A percentile compares a stretch with the other conserved stretches of the same genome.
Conservation (phyloP, 2,888 invertebrate genomes). For the Cosmopolites sordidus region DNA sequence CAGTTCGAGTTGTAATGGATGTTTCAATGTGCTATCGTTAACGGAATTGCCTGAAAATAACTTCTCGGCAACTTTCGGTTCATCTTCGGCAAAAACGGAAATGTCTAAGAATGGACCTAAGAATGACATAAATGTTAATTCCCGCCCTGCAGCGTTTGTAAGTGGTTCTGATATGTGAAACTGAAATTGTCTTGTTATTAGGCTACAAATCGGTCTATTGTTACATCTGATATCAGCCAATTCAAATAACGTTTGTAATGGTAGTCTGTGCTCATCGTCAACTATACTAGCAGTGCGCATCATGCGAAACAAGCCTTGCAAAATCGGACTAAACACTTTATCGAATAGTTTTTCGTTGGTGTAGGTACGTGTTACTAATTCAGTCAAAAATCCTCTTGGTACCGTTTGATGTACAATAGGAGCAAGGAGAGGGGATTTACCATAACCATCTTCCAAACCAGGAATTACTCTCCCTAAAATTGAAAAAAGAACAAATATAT, state of each 20-base stretch:
- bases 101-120: constrained; percentile 90
- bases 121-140: constrained; percentile 78
- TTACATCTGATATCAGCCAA: constrained; percentile 74
- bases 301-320: constrained; percentile 65
- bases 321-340: constrained; percentile 61
- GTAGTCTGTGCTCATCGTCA: constrained; percentile 61
- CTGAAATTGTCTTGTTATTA: constrained; percentile 58
- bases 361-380: constrained; percentile 50
- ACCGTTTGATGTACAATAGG: constrained; percentile 67
- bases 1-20: constrained; percentile 72
- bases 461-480: constrained; percentile 8
- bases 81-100: constrained; percentile 91
- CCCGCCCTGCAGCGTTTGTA: constrained; percentile 71
- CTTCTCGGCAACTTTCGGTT: constrained; percentile 56
- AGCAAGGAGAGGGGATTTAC: constrained; percentile 61
- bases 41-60: constrained; percentile 55
- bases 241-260: constrained; percentile 61
- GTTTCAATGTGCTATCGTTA: constrained; percentile 62
- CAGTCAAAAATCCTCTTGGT: constrained; percentile 70
- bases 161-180: constrained; percentile 47
- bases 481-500: too few species aligned
- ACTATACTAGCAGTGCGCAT: constrained; percentile 68
- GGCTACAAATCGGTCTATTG: constrained; percentile 69
- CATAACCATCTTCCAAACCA: constrained; percentile 43
- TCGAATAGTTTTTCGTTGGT: constrained; percentile 57